Percentiles rank a stretch among this genome's conserved stretches.
phyloP scores from a whole-genome alignment of 2,113 vertebrate genomes.

The Solea senegalensis region DNA sequence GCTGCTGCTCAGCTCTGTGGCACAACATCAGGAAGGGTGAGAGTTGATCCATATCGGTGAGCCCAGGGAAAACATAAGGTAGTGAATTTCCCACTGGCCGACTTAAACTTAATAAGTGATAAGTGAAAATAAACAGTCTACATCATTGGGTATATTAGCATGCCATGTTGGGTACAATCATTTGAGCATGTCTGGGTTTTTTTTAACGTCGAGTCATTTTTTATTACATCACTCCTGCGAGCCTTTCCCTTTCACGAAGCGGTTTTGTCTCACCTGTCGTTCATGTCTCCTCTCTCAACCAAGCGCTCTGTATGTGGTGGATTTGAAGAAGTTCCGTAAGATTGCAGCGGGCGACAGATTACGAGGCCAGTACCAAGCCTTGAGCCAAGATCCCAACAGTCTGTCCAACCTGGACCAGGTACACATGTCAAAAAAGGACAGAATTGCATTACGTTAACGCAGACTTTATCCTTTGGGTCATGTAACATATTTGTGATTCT shows the following conservation, averaged over 20 bases:
- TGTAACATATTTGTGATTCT: neutral
- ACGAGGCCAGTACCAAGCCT: slow-evolving; percentile 93
- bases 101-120: slow-evolving; percentile 29
- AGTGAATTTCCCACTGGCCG: slow-evolving; percentile 22
- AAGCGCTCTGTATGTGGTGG: slow-evolving; percentile 96
- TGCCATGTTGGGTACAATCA: slow-evolving; percentile 20
- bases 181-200: slow-evolving; percentile 11
- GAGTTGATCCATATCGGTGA: slow-evolving; percentile 22
- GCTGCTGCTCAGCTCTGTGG: slow-evolving; percentile 15
- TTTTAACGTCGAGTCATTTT: slow-evolving; percentile 31
- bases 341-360: slow-evolving; percentile 95
- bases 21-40: slow-evolving; percentile 22
- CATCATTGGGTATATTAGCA: slow-evolving; percentile 32
- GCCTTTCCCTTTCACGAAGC: slow-evolving; percentile 7
- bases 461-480: neutral
- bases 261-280: slow-evolving; percentile 26
- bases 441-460: neutral
- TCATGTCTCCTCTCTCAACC: neutral
- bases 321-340: slow-evolving; percentile 94
- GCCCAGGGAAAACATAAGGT: slow-evolving; percentile 12
- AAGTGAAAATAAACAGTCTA: slow-evolving; percentile 12
- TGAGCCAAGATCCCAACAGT: slow-evolving; percentile 97
- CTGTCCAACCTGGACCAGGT: slow-evolving; percentile 98
- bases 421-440: neutral
- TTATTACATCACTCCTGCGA: slow-evolving; percentile 16